Conservation (phyloP, 2,113 vertebrate genomes). For the Orcinus orca region DNA sequence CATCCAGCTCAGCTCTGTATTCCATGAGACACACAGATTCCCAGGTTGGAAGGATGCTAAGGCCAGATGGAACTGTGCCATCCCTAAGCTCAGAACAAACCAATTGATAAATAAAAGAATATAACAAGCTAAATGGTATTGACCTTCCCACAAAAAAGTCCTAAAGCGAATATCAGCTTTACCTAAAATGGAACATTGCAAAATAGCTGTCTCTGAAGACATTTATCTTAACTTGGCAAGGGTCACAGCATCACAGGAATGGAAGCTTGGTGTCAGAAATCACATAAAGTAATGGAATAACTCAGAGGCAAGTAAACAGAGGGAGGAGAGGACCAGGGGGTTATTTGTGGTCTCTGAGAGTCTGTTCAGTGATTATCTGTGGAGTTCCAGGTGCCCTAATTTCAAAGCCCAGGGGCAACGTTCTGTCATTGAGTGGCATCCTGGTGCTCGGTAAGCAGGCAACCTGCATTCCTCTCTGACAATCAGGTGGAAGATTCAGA, state of each 20-base stretch:
- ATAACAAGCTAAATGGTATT: conserved; percentile 60
- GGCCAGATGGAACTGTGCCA: conserved; percentile 72
- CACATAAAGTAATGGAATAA: conserved; percentile 60
- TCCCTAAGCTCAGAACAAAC: conserved; percentile 62
- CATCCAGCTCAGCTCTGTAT: conserved; percentile 65
- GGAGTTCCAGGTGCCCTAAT: conserved; percentile 23
- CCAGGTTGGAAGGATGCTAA: conserved; percentile 53
- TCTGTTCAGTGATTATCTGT: background rate
- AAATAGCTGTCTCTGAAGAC: conserved; percentile 61
- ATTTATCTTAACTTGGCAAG: conserved; percentile 77
- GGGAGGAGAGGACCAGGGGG: background rate
- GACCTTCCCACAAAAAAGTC: conserved; percentile 54
- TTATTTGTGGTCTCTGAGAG: background rate
- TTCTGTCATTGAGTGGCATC: conserved; percentile 32
- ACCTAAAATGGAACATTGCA: conserved; percentile 71
- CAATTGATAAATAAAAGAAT: conserved; percentile 60
- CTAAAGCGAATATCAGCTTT: conserved; percentile 69
- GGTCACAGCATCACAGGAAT: conserved; percentile 37
- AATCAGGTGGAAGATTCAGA: conserved; percentile 18
- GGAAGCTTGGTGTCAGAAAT: conserved; percentile 60
- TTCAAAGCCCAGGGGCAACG: conserved; percentile 43
- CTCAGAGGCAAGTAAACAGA: conserved; percentile 63
- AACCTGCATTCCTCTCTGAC: conserved; percentile 16
- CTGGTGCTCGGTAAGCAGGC: background rate
- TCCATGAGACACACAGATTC: conserved; percentile 70